Percentiles rank a stretch among this genome's conserved stretches.
Conservation (phyloP, 2,888 invertebrate species). For the Chelonus formosanus region DNA sequence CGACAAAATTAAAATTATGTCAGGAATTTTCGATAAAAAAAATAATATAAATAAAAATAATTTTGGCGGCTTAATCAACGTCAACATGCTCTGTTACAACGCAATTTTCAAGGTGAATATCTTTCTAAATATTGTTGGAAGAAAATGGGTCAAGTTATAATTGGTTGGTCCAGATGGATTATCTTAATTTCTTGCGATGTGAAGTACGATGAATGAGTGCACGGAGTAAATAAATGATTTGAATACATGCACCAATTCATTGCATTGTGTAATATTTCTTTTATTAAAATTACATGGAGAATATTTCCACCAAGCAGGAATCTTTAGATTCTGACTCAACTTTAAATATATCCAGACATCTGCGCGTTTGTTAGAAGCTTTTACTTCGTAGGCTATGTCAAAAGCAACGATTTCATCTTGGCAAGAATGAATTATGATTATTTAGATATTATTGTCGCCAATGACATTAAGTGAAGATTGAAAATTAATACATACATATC, state of each 20-base stretch:
- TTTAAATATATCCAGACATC: slow-evolving; percentile 41
- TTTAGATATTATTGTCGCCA: too few species aligned
- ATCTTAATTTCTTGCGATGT: slow-evolving; percentile 28
- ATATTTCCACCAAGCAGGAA: slow-evolving; percentile 16
- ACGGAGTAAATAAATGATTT: too few species aligned
- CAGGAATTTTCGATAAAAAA: not conserved
- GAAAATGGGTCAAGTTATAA: slow-evolving; percentile 57
- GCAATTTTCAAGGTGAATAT: slow-evolving; percentile 36
- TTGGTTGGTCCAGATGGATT: slow-evolving; percentile 50
- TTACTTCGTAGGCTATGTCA: too few species aligned
- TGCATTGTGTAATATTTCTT: slow-evolving; percentile 6
- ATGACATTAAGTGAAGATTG: too few species aligned
- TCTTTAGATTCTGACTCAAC: slow-evolving; percentile 32
- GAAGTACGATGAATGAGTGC: not conserved
- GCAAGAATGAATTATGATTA: too few species aligned
- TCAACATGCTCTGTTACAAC: not conserved
- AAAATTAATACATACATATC: too few species aligned
- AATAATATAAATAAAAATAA: slow-evolving; percentile 2
- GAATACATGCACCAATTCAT: too few species aligned
- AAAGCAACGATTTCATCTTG: too few species aligned
- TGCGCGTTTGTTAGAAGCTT: slow-evolving; percentile 22
- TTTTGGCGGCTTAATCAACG: not conserved
- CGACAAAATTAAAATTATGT: too few species aligned
- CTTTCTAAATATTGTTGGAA: slow-evolving; percentile 46
- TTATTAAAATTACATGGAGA: slow-evolving; percentile 17